These are phyloP conservation scores for Ailuropoda melanoleuca DNA, from an alignment of 2,113 vertebrate species.

Conservation along the genomic window DNA sequence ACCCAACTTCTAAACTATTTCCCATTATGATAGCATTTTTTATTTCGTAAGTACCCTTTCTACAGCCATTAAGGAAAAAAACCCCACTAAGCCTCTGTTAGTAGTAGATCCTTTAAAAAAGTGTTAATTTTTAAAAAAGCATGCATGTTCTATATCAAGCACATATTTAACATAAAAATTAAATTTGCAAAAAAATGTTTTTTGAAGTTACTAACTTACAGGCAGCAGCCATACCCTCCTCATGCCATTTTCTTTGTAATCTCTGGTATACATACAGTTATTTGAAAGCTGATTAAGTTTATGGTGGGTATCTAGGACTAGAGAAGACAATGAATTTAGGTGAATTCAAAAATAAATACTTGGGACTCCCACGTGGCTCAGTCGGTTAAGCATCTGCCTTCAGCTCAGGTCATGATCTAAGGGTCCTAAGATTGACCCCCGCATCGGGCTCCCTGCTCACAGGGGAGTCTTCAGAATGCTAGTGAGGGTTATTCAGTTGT, in stretches of 20 bases:
- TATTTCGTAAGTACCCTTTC: not conserved
- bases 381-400: not conserved
- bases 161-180: not conserved
- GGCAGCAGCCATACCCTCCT: not conserved
- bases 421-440: not conserved
- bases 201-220: not conserved
- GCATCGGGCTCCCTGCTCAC: not conserved
- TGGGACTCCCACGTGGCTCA: not conserved
- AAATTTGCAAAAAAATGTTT: not conserved
- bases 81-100: not conserved
- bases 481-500: not conserved
- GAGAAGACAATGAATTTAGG: not conserved
- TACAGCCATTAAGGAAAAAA: not conserved
- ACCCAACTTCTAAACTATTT: not conserved
- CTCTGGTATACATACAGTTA: not conserved
- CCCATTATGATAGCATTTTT: not conserved
- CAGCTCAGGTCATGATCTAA: not conserved
- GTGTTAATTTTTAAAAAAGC: not conserved
- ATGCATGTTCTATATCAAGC: too few relatives aligned
- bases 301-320: not conserved
- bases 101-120: slow-evolving; percentile 10
- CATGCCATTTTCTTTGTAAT: not conserved
- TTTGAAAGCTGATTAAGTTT: not conserved
- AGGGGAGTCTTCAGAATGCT: not conserved
- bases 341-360: not conserved